Base-by-base conservation (phyloP, 2,888 invertebrate species). In the Meteorus cinctellus region DNA sequence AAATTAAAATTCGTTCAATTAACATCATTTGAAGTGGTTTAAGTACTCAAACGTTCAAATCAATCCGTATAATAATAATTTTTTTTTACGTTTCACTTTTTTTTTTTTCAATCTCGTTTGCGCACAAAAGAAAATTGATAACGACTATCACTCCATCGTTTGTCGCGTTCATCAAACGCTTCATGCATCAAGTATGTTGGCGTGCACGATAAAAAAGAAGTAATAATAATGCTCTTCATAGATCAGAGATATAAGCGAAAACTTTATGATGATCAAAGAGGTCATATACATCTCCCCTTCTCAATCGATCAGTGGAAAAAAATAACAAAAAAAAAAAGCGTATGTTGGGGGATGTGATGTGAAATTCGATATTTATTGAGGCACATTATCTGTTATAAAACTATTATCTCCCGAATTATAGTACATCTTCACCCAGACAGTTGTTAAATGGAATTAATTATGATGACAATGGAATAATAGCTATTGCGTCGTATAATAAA, bases 381-480 rank as follows among this genome's bases (percentile, higher is more conserved):
- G 31, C 29, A 12, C 45, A 71, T 24, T 16, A 4, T 48, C n/a
- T 16, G 4, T 16, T 19, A 5, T 19, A 24, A 55, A 55, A 0
- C 19, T 19, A 8, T n/a, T 55, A 4, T 19, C 3, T 55, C 2
- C 6, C 8, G n/a, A 6, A 55, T 55, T 19, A 8, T 19, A 24
- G 10, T 6, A 19, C 4, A 19, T n/a, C 5, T 19, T 55, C 55
- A n/a, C 19, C n/a, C 4, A 10, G n/a, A 55, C 10, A 19, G 24
- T 19, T 55, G 55, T 31, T 10, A 45, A 48, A 19, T 72, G 34
- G 19, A 29, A 29, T 48, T n/a, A 34, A 72, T 19, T 41, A n/a
- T 1, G 41, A 70, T 4, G 31, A 62, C 62, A 62, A 62, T 31
- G 29, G 62, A 62, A 31, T 62, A 62, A 62, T 62, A 29, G 10